Conservation (phyloP, 2,113 vertebrate genomes). For the Microcebus lehilahytsara region DNA sequence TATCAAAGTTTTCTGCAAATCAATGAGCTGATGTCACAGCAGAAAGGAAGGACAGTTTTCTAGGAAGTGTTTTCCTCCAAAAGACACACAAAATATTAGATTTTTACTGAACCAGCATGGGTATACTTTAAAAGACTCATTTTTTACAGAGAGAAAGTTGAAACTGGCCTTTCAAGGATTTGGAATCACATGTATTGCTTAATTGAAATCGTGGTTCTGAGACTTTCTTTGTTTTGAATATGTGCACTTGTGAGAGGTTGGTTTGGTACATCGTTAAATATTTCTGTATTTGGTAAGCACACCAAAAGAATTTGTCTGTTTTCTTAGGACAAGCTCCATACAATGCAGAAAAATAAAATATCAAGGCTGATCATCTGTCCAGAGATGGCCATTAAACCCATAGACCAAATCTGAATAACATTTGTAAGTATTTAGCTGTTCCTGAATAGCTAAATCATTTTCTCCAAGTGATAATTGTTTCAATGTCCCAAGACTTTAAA, state of each 20-base stretch:
- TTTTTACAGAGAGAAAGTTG: not conserved
- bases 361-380: slow-evolving; percentile 48
- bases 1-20: not conserved
- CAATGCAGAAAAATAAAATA: not conserved
- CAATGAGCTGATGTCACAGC: not conserved
- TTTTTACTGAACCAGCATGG: not conserved
- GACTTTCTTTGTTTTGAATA: not conserved
- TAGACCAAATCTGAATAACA: slow-evolving; percentile 62
- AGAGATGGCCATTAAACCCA: slow-evolving; percentile 63
- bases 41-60: not conserved
- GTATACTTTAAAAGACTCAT: not conserved
- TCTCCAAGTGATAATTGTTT: no score
- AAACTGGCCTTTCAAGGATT: not conserved
- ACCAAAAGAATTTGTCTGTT: not conserved
- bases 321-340: slow-evolving; percentile 37
- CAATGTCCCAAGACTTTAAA: no score
- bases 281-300: not conserved
- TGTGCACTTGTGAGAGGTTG: not conserved
- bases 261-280: not conserved
- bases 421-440: slow-evolving; percentile 69
- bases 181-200: not conserved
- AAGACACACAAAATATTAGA: not conserved
- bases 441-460: slow-evolving; percentile 70
- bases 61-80: not conserved
- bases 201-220: not conserved